Conservation (phyloP, 2,797 vertebrate species). For the Gallinago solitaria region DNA sequence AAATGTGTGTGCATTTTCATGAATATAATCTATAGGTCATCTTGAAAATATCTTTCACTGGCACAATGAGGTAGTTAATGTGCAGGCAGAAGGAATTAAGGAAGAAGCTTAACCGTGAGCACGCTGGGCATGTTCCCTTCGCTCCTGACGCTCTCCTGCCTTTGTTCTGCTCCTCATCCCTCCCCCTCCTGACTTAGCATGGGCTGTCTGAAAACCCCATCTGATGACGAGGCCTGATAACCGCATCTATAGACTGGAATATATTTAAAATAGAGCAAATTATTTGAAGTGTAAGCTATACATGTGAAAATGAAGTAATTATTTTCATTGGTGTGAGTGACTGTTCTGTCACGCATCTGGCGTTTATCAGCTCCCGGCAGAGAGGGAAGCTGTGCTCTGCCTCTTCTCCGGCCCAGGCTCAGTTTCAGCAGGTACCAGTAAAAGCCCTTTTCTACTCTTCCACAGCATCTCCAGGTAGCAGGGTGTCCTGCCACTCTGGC, state of each 20-base stretch:
- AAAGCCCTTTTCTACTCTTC: not conserved
- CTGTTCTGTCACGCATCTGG: not conserved
- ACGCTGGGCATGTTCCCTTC: not conserved
- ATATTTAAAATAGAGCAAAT: not conserved
- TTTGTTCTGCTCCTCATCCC: not conserved
- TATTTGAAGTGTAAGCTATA: not conserved
- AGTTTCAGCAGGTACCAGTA: not conserved
- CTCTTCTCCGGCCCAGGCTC: not conserved
- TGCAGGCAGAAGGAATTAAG: not conserved
- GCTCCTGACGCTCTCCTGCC: not conserved
- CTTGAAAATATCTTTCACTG: not conserved
- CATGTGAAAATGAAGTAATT: not conserved
- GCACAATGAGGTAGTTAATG: not conserved
- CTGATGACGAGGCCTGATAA: not conserved
- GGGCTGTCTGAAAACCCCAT: not conserved
- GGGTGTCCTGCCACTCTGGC: accelerated
- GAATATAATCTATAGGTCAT: not conserved
- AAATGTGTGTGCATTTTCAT: not conserved
- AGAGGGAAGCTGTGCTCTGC: not conserved
- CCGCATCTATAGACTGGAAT: not conserved
- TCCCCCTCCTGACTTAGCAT: accelerated
- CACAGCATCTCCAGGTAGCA: not conserved
- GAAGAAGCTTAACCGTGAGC: not conserved
- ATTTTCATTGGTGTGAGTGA: not conserved
- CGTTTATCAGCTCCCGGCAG: not conserved